phyloP scores from a whole-genome alignment of 1,140 invertebrate species.

The Drosophila tristis region DNA sequence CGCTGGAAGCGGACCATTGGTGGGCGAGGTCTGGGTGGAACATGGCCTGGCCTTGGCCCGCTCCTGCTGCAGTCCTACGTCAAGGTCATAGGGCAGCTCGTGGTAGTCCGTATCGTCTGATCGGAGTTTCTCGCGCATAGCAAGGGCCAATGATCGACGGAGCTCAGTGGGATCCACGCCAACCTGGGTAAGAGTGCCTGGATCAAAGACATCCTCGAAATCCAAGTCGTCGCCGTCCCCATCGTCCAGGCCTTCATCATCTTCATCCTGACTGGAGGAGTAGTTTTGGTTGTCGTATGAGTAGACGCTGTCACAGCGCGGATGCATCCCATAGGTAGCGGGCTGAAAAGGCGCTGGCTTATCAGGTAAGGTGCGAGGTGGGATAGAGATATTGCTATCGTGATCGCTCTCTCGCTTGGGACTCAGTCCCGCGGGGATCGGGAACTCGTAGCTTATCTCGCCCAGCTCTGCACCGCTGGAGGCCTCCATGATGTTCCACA shows the following conservation, averaged over 20 bases:
- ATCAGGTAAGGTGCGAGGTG: background rate
- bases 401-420: constrained; percentile 62
- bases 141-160: constrained; percentile 61
- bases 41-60: constrained; percentile 30
- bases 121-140: constrained; percentile 76
- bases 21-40: constrained; percentile 62
- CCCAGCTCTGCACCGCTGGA: constrained; percentile 78
- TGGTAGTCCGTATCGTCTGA: constrained; percentile 69
- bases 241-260: constrained; percentile 28
- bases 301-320: constrained; percentile 52
- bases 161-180: constrained; percentile 63
- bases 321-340: background rate
- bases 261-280: constrained; percentile 60
- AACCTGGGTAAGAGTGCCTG: constrained; percentile 24
- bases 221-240: constrained; percentile 68
- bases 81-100: background rate
- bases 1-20: constrained; percentile 55
- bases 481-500: constrained; percentile 84
- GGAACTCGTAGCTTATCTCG: constrained; percentile 76
- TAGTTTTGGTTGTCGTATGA: constrained; percentile 80
- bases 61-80: constrained; percentile 2
- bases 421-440: constrained; percentile 13
- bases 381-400: constrained; percentile 48
- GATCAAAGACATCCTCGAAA: constrained; percentile 80
- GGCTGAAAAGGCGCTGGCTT: constrained; percentile 17